Evolutionary conservation across 37 sponge, comb jelly and placozoan species (phyloP).

Genomic region (Corticium candelabrum): DNA sequence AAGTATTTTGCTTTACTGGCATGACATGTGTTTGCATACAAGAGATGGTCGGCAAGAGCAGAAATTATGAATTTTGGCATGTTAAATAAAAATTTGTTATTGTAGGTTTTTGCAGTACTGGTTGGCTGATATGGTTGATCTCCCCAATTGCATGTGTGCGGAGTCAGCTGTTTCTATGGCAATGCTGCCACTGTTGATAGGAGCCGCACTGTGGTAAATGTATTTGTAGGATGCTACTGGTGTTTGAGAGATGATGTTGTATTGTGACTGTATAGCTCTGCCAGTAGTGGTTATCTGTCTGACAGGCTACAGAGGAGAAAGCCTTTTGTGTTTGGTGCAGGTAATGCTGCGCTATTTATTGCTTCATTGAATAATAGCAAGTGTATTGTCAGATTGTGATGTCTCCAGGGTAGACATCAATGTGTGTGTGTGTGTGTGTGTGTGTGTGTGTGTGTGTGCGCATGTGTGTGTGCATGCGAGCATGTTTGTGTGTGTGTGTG

Average conservation of each 20-base stretch:
- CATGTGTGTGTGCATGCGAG: neutral
- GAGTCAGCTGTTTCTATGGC: constrained; percentile 1
- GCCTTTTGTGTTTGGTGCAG: neutral
- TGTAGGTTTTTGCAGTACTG: constrained; percentile 5
- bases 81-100: neutral
- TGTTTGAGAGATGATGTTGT: neutral
- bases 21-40: neutral
- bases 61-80: neutral
- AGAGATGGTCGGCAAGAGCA: neutral
- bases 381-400: neutral
- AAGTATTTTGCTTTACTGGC: neutral
- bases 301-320: neutral
- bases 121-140: neutral
- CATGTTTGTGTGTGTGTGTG: neutral
- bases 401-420: neutral
- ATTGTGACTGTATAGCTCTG: constrained; percentile 2
- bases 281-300: neutral
- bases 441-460: neutral
- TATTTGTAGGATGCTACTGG: neutral
- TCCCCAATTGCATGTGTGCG: neutral
- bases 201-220: neutral
- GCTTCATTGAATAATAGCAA: neutral
- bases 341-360: neutral
- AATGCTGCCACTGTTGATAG: neutral
- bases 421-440: neutral